These are phyloP conservation scores for Archilochus colubris DNA, from an alignment of 2,113 vertebrate genomes.

Conservation along the genomic window DNA sequence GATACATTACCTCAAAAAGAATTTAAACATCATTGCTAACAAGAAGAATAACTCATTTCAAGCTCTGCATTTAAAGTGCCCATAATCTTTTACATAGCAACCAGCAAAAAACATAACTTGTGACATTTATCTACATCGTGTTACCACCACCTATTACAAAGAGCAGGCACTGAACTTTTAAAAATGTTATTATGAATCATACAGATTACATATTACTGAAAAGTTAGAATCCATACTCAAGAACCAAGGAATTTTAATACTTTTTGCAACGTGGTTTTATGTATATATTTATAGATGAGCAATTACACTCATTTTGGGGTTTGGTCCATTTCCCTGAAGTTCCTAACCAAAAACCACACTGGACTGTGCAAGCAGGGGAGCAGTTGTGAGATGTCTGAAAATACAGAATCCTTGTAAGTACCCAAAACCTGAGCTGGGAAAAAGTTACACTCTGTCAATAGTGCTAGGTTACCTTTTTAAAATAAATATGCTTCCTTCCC, in stretches of 20 bases:
- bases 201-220: neutral
- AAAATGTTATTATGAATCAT: constrained; percentile 30
- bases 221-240: constrained; percentile 28
- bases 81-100: neutral
- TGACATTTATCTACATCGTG: constrained; percentile 39
- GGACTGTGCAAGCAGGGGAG: neutral
- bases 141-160: constrained; percentile 34
- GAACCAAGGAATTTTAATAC: neutral
- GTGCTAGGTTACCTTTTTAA: neutral
- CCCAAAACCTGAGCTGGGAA: neutral
- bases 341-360: neutral
- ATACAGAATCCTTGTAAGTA: neutral
- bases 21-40: neutral
- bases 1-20: neutral
- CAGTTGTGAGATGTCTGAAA: neutral
- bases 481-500: neutral
- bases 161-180: constrained; percentile 30
- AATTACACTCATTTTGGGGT: neutral
- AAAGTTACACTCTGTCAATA: neutral
- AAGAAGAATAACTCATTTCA: constrained; percentile 2
- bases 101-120: neutral
- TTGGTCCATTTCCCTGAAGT: neutral
- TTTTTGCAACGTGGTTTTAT: neutral
- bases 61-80: constrained; percentile 53
- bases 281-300: constrained; percentile 52